Conservation (phyloP, 2,797 vertebrate species). For the Stomatorhinus walkeri region DNA sequence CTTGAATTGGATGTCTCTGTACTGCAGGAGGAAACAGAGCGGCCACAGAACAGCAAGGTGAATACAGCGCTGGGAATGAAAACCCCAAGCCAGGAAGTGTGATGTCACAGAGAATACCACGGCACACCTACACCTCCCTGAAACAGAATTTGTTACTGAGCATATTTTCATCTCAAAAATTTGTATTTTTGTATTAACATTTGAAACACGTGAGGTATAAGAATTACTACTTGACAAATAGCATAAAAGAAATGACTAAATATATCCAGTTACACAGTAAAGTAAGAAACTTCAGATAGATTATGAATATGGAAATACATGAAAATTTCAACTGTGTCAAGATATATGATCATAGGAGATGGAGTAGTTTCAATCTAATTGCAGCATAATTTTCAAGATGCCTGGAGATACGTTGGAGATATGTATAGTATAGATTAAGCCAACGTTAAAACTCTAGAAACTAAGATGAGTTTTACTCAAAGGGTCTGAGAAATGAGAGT, state of each 20-base stretch:
- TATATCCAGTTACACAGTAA: background rate
- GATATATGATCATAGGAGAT: background rate
- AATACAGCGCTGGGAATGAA: background rate
- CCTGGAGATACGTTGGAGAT: background rate
- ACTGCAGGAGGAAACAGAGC: background rate
- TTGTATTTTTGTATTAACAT: background rate
- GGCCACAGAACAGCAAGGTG: background rate
- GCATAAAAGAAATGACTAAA: background rate
- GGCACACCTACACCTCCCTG: background rate
- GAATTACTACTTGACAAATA: background rate
- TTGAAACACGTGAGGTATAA: background rate
- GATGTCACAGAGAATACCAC: background rate
- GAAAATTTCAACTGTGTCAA: background rate
- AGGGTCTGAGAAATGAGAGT: background rate
- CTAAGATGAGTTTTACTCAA: background rate
- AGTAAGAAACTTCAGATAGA: background rate
- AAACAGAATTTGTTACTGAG: background rate
- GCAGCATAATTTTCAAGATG: background rate
- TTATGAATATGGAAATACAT: background rate
- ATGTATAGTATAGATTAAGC: background rate
- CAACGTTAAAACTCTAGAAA: background rate
- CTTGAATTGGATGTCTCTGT: background rate
- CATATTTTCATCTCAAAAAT: background rate
- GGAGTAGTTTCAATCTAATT: background rate
- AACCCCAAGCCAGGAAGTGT: background rate